Conservation (phyloP, 2,888 invertebrate genomes). For the Melanostoma mellinum region DNA sequence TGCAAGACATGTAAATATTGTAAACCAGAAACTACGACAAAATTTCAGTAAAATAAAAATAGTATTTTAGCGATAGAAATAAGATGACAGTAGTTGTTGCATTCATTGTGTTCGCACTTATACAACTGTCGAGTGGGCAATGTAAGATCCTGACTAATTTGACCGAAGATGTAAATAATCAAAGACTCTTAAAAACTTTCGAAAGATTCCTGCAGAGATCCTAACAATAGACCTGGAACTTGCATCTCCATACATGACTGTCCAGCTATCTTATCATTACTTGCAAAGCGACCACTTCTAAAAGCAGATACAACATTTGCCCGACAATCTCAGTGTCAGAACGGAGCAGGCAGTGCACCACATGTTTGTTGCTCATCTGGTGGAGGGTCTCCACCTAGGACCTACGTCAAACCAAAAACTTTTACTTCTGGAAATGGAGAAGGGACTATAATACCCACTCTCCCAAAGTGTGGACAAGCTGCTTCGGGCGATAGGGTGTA, state of each 20-base stretch:
- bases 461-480: slow-evolving; percentile 78
- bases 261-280: slow-evolving; percentile 75
- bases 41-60: no score
- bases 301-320: slow-evolving; percentile 75
- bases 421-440: slow-evolving; percentile 64
- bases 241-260: slow-evolving; percentile 80
- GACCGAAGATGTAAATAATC: no score
- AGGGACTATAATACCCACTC: slow-evolving; percentile 77
- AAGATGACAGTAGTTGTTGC: no score
- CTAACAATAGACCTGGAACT: slow-evolving; percentile 77
- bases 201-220: slow-evolving; percentile 83
- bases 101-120: no score
- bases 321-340: slow-evolving; percentile 76
- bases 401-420: slow-evolving; percentile 1
- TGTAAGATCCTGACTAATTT: no score
- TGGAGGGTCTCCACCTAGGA: slow-evolving; percentile 13
- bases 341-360: slow-evolving; percentile 77
- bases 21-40: no score
- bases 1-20: no score
- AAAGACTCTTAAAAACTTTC: no score
- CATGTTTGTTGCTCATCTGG: slow-evolving; percentile 78
- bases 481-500: slow-evolving; percentile 83
- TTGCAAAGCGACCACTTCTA: slow-evolving; percentile 72
- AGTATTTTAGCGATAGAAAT: no score
- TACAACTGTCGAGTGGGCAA: no score